phyloP scores from a whole-genome alignment of 2,113 vertebrate species.

The Noctilio leporinus region DNA sequence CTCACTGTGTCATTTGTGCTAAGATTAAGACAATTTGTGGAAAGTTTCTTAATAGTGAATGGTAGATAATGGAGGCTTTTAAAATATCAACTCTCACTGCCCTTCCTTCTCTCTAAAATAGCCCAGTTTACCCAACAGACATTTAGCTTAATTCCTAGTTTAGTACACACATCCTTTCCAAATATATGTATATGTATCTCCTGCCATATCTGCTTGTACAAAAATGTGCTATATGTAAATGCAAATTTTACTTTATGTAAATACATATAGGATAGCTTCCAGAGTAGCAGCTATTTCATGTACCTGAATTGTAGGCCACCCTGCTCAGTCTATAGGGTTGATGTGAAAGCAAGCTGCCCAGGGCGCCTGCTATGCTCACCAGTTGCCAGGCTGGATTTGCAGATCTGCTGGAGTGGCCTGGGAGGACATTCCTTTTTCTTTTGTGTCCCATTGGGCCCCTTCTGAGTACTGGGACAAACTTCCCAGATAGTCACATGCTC shows the following conservation, averaged over 20 bases:
- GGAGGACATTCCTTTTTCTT: not conserved
- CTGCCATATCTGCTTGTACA: slow-evolving; percentile 12
- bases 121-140: not conserved
- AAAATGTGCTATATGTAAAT: slow-evolving; percentile 37
- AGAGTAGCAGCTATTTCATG: slow-evolving; percentile 21
- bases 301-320: not conserved
- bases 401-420: not conserved
- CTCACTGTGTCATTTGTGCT: not conserved
- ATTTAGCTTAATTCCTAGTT: not conserved
- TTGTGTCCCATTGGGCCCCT: not conserved
- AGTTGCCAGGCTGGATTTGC: not conserved
- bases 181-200: not conserved
- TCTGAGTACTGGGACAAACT: not conserved
- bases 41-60: not conserved
- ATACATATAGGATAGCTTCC: not conserved
- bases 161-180: slow-evolving; percentile 7
- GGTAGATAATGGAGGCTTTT: not conserved
- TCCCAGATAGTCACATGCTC: not conserved
- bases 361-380: slow-evolving; percentile 11
- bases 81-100: not conserved
- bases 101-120: slow-evolving; percentile 31
- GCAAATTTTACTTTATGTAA: slow-evolving; percentile 14
- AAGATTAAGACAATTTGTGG: not conserved
- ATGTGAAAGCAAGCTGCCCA: slow-evolving; percentile 31
- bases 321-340: not conserved